Conservation (phyloP, 2,113 vertebrate species). For the Megatriorchis doriae region DNA sequence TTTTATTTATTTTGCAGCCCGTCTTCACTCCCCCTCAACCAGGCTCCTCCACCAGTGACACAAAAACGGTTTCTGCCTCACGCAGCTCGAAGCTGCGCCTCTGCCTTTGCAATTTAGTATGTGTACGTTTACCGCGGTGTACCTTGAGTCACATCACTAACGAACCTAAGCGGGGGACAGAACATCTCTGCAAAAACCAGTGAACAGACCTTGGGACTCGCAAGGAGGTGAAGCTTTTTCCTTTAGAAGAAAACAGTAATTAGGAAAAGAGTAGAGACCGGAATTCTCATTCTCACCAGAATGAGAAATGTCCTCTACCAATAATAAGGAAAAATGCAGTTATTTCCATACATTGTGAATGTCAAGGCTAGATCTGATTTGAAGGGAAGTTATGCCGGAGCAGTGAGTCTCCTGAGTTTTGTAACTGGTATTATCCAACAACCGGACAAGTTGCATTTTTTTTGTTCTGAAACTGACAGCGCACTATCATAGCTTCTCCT, state of each 20-base stretch:
- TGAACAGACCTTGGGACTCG: background rate
- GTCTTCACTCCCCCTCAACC: fast-evolving
- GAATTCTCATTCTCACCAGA: background rate
- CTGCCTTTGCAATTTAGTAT: fast-evolving
- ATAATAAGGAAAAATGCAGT: background rate
- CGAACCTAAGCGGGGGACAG: background rate
- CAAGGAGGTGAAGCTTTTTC: background rate
- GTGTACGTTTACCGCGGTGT: fast-evolving
- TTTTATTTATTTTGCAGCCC: background rate
- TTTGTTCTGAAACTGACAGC: background rate
- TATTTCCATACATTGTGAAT: background rate
- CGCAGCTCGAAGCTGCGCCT: fast-evolving
- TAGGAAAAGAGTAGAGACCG: background rate
- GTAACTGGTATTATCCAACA: background rate
- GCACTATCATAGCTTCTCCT: background rate
- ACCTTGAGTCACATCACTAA: background rate
- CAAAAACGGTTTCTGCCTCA: background rate
- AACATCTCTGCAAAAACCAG: background rate
- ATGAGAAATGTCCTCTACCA: background rate
- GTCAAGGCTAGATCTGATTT: background rate
- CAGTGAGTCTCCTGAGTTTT: background rate
- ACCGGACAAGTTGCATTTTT: background rate
- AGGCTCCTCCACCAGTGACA: no score
- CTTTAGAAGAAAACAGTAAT: background rate
- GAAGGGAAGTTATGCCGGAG: background rate